Conservation (phyloP, 2,888 invertebrate genomes). For the Dynastes hyllus region DNA sequence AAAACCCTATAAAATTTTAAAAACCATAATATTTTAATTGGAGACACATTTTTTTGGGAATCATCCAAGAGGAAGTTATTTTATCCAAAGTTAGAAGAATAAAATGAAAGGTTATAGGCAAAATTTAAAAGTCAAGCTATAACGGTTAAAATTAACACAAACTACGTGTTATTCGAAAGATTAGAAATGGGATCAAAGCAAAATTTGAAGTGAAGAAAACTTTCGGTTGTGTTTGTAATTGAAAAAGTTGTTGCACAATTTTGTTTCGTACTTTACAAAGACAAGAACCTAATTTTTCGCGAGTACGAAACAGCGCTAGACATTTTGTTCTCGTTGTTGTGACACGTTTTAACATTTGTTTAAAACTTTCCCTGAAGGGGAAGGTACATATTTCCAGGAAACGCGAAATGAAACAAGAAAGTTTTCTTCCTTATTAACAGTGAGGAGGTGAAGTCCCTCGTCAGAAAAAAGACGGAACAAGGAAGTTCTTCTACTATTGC, state of each 20-base stretch:
- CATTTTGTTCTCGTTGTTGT: constrained; percentile 7
- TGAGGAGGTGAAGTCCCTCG: not conserved
- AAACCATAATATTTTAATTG: too few species aligned
- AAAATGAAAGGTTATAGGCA: too few species aligned
- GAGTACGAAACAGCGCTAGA: not conserved
- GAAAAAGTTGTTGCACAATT: not conserved
- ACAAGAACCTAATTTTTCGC: constrained; percentile 9
- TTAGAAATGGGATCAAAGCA: not conserved
- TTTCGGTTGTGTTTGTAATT: not conserved
- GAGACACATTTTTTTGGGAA: too few species aligned
- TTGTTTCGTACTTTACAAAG: not conserved
- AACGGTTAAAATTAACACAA: too few species aligned
- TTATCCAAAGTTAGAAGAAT: too few species aligned
- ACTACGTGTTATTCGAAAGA: not conserved
- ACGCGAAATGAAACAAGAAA: not conserved
- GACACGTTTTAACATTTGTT: not conserved
- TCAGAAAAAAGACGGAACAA: too few species aligned
- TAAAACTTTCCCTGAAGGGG: not conserved
- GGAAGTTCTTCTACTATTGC: too few species aligned
- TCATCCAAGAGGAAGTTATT: too few species aligned
- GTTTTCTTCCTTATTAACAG: not conserved
- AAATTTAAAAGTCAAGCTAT: too few species aligned
- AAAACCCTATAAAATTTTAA: too few species aligned
- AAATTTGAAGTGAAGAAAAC: too few species aligned
- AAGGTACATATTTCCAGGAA: not conserved